Evolutionary conservation across 2,797 vertebrate species (phyloP).

Genomic region (Remorina albescens): DNA sequence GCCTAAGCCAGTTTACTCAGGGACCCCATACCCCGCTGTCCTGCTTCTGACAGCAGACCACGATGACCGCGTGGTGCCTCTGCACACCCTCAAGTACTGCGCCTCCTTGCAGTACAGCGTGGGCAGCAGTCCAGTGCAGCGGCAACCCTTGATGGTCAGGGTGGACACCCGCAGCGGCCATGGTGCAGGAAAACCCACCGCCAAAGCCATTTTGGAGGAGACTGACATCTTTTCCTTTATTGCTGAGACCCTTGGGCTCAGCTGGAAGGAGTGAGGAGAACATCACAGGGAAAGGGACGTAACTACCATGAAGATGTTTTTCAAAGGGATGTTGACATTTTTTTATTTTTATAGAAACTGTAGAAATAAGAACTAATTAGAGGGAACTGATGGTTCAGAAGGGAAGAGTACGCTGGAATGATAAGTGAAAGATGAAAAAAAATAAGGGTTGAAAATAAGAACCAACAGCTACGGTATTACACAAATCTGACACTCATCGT

Average conservation of each 20-base stretch:
- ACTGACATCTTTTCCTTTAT: conserved; percentile 82
- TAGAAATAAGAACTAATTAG: no score
- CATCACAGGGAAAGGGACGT: not conserved
- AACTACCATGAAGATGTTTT: not conserved
- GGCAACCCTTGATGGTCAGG: conserved; percentile 80
- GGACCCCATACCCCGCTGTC: conserved; percentile 75
- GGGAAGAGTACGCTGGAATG: no score
- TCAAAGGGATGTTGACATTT: not conserved
- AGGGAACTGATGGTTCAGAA: not conserved
- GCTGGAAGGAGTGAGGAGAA: conserved; percentile 75
- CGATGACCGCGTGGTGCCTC: conserved; percentile 86
- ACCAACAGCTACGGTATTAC: not conserved
- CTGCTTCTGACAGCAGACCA: conserved; percentile 86
- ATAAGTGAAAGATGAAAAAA: not conserved
- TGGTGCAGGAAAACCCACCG: conserved; percentile 84
- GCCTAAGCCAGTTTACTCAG: conserved; percentile 59
- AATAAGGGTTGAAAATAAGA: not conserved
- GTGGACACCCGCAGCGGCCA: conserved; percentile 86
- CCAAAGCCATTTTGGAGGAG: conserved; percentile 85
- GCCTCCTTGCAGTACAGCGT: conserved; percentile 80
- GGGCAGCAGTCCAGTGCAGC: conserved; percentile 69
- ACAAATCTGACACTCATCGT: not conserved
- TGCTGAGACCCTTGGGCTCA: conserved; percentile 80
- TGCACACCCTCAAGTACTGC: conserved; percentile 85
- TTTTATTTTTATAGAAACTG: not conserved